Base-by-base conservation (phyloP, 2,888 invertebrate genomes). In the Watsonalla binaria region DNA sequence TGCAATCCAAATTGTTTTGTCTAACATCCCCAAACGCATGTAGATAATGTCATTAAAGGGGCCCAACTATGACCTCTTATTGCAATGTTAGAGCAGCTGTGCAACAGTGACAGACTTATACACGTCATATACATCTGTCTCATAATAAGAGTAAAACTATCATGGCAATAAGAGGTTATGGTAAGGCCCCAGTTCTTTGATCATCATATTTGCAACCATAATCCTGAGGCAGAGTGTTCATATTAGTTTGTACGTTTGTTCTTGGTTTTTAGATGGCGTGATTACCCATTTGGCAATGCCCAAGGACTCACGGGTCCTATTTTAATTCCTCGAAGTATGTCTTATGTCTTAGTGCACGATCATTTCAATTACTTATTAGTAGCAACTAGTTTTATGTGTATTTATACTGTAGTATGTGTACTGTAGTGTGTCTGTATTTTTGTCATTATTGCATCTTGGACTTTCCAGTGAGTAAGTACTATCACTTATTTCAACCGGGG, bases 261-360 rank as follows among this genome's bases (percentile, higher is more conserved):
- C 69, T 68, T 59, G 60, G 65, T 66, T 72, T 73, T 65, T 74
- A 75, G 74, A 73, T 70, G 76, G 73, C 68, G 74, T 66, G 55
- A 66, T 63, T 63, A 65, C 56, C 60, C 60, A 59, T 65, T 67
- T 69, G 67, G 65, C 67, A 62, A 65, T 58, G 59, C 58, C 60
- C 63, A 33, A 35, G 61, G 60, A 57, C 59, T 59, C 59, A 60
- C 54, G 47, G 53, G 56, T 57, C 57, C 59, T 69, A 61, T 59
- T 52, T 61, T 56, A 62, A 60, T 54, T 54, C 58, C 55, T 15
- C 39, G 51, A 54, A 57, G 51, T 65, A 65, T 58, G 55, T 63
- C 56, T 58, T 59, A 37, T 33, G 47, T 47, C 74, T 73, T 75
- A 73, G 55, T 70, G 80, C 80, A 78, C 78, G 74, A 57, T 42